These are phyloP conservation scores for Mus musculus DNA, from an alignment of 2,113 vertebrate genomes.

Conservation along the genomic window DNA sequence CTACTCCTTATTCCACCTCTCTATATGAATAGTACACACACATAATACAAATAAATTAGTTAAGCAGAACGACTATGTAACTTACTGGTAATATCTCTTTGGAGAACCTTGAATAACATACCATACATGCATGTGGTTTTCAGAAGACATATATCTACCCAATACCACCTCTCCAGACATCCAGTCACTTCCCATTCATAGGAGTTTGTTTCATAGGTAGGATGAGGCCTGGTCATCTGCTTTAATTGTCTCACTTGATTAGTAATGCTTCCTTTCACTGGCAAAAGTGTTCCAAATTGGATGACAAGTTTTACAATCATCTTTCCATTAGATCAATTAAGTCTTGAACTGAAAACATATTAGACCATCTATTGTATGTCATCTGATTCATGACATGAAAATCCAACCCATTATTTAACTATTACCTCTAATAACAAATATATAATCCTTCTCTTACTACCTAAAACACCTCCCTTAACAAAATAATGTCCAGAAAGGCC, in stretches of 20 bases:
- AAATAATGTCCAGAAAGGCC: background rate
- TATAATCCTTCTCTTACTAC: background rate
- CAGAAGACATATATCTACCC: background rate
- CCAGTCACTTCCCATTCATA: background rate
- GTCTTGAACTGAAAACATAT: background rate
- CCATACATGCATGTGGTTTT: background rate
- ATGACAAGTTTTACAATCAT: constrained; percentile 33
- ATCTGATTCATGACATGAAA: constrained; percentile 25
- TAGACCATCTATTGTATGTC: background rate
- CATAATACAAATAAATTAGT: background rate
- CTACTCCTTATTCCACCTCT: no score
- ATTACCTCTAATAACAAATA: background rate
- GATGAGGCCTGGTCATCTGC: background rate
- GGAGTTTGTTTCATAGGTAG: background rate
- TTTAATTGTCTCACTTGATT: background rate
- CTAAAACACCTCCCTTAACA: background rate
- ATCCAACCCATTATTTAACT: constrained; percentile 38
- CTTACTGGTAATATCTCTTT: background rate
- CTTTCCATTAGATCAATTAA: constrained; percentile 54
- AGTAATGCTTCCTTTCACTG: constrained; percentile 5
- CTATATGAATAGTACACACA: background rate
- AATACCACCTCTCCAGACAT: background rate
- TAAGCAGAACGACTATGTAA: background rate
- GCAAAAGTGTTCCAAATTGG: constrained; percentile 10
- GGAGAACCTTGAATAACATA: background rate